phyloP scores from a whole-genome alignment of 2,113 vertebrate species.

The Eclectus roratus region DNA sequence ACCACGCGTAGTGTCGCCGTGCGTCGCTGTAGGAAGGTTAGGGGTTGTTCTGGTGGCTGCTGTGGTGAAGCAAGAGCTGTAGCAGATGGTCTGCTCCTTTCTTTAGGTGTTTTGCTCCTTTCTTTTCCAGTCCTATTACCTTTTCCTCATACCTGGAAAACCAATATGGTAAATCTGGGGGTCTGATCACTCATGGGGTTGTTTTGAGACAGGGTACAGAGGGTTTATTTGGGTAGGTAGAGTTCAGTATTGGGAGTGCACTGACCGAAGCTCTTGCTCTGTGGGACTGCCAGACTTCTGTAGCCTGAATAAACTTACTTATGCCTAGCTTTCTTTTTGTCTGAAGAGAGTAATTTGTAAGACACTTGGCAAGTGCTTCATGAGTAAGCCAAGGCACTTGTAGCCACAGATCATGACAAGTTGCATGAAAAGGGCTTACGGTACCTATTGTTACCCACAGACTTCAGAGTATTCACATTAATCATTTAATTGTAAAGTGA shows the following conservation, averaged over 20 bases:
- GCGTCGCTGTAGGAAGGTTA: rapidly evolving
- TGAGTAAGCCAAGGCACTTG: background rate
- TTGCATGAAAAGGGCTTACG: background rate
- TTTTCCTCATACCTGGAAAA: background rate
- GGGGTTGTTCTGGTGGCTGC: background rate
- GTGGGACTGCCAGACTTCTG: background rate
- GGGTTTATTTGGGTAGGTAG: background rate
- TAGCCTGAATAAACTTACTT: background rate
- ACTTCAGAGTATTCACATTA: background rate
- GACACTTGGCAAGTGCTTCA: background rate
- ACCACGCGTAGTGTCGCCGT: rapidly evolving
- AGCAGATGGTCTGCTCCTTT: background rate
- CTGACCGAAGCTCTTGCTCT: background rate
- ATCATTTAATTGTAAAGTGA: background rate
- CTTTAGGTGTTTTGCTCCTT: background rate
- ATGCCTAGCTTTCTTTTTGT: background rate
- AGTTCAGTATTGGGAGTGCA: background rate
- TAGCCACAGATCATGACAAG: background rate
- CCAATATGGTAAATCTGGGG: background rate
- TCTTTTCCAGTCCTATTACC: background rate
- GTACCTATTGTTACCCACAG: background rate
- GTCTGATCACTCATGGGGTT: background rate
- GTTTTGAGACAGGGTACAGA: background rate
- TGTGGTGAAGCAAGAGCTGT: background rate
- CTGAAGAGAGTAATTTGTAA: background rate